Evolutionary conservation across 2,113 vertebrate genomes (phyloP).

Genomic region (Neopipo cinnamomea): DNA sequence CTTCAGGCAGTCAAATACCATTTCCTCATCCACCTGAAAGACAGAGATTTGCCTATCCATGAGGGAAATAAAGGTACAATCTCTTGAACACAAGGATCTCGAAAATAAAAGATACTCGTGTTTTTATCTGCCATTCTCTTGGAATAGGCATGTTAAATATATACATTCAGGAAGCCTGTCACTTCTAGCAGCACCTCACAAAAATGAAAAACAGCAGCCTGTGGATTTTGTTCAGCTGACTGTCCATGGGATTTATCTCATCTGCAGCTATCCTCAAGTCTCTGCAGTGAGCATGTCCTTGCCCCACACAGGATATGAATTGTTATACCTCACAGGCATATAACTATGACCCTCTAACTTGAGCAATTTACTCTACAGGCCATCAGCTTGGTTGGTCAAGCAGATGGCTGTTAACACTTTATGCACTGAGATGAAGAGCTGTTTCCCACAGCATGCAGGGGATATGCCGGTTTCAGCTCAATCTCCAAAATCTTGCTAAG

Average conservation of each 20-base stretch:
- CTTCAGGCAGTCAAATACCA: neutral
- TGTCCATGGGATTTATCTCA: neutral
- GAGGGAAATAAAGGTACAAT: neutral
- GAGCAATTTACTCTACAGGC: neutral
- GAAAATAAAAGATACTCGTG: neutral
- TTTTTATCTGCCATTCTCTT: neutral
- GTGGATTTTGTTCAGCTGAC: neutral
- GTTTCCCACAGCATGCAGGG: neutral
- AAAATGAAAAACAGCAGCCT: neutral
- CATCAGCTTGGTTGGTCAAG: neutral
- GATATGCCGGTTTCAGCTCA: neutral
- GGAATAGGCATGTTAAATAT: neutral
- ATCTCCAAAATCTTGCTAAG: neutral
- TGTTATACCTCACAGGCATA: neutral
- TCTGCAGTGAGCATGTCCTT: neutral
- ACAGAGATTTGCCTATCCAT: neutral
- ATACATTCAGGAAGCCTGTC: neutral
- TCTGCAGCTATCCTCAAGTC: neutral
- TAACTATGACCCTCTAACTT: neutral
- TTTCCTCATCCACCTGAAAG: neutral
- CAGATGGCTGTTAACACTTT: neutral
- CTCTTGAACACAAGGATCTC: neutral
- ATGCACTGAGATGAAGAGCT: neutral
- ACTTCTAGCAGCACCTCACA: neutral
- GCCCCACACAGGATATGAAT: neutral